These are phyloP conservation scores for Drosophila villosipedis DNA, from an alignment of 2,888 invertebrate species.

Conservation along the genomic window DNA sequence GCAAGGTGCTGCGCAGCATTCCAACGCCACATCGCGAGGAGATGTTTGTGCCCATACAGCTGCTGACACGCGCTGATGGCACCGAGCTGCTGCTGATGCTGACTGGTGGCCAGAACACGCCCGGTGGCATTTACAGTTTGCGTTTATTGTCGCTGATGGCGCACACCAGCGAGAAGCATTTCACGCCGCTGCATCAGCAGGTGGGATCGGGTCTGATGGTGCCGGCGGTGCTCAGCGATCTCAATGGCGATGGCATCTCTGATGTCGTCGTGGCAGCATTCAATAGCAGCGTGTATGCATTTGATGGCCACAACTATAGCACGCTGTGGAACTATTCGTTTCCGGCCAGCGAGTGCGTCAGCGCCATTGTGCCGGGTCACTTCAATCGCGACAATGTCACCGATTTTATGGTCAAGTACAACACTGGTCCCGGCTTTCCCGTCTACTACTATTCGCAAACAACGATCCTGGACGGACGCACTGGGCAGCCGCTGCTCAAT, in stretches of 20 bases:
- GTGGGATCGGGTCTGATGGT: slow-evolving; percentile 89
- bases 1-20: slow-evolving; percentile 88
- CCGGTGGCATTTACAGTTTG: slow-evolving; percentile 90
- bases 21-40: slow-evolving; percentile 89
- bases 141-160: slow-evolving; percentile 87
- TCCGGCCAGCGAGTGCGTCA: slow-evolving; percentile 89
- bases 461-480: slow-evolving; percentile 83
- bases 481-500: slow-evolving; percentile 82
- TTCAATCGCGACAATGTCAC: slow-evolving; percentile 91
- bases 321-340: slow-evolving; percentile 91
- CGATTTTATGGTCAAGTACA: slow-evolving; percentile 91
- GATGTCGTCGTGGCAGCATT: slow-evolving; percentile 91
- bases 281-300: slow-evolving; percentile 90
- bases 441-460: slow-evolving; percentile 90
- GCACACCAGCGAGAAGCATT: slow-evolving; percentile 86
- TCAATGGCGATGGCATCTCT: slow-evolving; percentile 89
- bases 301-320: slow-evolving; percentile 89
- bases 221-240: slow-evolving; percentile 89
- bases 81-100: slow-evolving; percentile 89
- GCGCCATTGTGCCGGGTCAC: slow-evolving; percentile 91
- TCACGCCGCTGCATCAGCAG: slow-evolving; percentile 87
- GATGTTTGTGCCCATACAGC: slow-evolving; percentile 90
- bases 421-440: slow-evolving; percentile 89
- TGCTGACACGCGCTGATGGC: slow-evolving; percentile 88
- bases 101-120: slow-evolving; percentile 90